Percentiles rank a stretch among this genome's conserved stretches.
Conservation (phyloP, 1,140 invertebrate species). For the Ephestia elutella region DNA sequence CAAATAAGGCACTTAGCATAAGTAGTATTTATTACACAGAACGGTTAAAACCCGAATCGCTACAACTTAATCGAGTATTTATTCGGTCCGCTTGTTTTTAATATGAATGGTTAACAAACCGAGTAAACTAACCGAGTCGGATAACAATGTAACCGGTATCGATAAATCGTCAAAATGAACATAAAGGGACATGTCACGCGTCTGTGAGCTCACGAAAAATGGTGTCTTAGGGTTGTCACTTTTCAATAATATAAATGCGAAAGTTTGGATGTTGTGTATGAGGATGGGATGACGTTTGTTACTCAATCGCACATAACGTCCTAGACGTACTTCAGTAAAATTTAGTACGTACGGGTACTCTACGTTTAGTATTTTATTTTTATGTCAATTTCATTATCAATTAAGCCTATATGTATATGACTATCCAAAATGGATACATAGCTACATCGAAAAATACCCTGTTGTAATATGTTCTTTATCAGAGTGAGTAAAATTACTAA, state of each 20-base stretch:
- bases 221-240: neutral
- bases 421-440: too few relatives aligned
- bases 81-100: neutral
- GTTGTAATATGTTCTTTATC: too few relatives aligned
- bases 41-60: neutral
- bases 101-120: slow-evolving; percentile 1
- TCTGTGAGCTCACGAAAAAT: slow-evolving; percentile 3
- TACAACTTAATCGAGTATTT: slow-evolving; percentile 3
- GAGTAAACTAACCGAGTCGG: neutral
- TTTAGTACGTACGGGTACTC: too few relatives aligned
- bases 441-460: too few relatives aligned
- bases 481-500: too few relatives aligned
- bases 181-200: slow-evolving; percentile 4
- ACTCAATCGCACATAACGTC: too few relatives aligned
- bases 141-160: slow-evolving; percentile 1
- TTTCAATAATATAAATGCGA: neutral
- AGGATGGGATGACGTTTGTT: too few relatives aligned
- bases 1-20: neutral
- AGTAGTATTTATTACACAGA: neutral
- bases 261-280: too few relatives aligned
- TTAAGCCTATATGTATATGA: too few relatives aligned
- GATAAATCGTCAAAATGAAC: slow-evolving; percentile 5
- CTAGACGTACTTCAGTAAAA: too few relatives aligned
- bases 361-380: too few relatives aligned
- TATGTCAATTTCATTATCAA: too few relatives aligned